A percentile compares a stretch with the other conserved stretches of the same genome.
These are phyloP conservation scores for Micronisus gabar DNA, from an alignment of 2,113 vertebrate species.

Conservation along the genomic window DNA sequence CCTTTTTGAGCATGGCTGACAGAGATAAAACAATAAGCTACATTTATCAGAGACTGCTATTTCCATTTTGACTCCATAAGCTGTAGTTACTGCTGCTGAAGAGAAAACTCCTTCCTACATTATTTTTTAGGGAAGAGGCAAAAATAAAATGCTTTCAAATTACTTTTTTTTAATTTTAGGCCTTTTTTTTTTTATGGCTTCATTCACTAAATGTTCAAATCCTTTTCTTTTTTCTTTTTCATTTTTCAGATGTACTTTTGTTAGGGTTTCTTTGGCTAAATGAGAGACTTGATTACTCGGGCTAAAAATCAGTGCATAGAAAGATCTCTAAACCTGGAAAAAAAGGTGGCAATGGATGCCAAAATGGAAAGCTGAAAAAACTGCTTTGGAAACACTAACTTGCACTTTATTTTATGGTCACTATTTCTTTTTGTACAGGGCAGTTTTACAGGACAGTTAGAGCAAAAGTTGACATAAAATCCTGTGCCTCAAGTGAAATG, in stretches of 20 bases:
- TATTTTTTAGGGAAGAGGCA: background rate
- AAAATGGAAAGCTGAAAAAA: background rate
- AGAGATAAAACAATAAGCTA: background rate
- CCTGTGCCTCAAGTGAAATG: background rate
- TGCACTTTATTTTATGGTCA: background rate
- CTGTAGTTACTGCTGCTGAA: background rate
- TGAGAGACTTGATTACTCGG: background rate
- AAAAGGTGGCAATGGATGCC: background rate
- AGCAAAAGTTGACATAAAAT: background rate
- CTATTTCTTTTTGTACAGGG: background rate
- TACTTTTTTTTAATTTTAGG: background rate
- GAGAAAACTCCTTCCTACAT: background rate
- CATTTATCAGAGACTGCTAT: background rate
- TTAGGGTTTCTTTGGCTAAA: background rate
- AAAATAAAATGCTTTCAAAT: background rate
- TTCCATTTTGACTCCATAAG: background rate
- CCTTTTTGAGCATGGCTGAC: background rate
- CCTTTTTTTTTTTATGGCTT: background rate
- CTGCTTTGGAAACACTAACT: background rate
- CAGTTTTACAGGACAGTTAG: background rate
- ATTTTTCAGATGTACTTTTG: background rate
- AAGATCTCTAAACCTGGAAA: background rate
- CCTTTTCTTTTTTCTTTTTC: rapidly evolving
- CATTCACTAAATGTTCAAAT: background rate
- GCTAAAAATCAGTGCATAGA: background rate